Base-by-base conservation (phyloP, 2,113 vertebrate species). In the Sardina pilchardus region DNA sequence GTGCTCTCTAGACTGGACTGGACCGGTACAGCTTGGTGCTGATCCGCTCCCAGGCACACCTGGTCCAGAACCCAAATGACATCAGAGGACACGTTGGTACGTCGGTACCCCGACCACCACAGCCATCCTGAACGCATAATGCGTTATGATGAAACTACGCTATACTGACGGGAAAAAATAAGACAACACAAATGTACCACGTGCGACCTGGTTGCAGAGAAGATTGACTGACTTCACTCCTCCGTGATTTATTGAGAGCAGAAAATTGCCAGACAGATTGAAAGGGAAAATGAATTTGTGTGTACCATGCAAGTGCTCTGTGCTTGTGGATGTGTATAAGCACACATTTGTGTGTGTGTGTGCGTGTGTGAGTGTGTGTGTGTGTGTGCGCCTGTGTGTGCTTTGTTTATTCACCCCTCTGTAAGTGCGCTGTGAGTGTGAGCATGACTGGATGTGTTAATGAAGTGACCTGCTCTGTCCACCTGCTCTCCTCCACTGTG, bases 381-480 rank as follows among this genome's bases (percentile, higher is more conserved):
- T 78, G 26, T 75, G 67, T 36, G 67, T 75, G 71, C 39, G 26
- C 5, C 10, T 47, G 85, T 67, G 81, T 47, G 80, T 78, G 71
- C 2, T 78, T 78, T 16, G 53, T 82, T 53, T 82, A 78, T 78
- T 78, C 71, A 78, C 16, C 71, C 71, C 30, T 78, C 30, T 6
- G 14, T 36, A 36, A 78, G 71, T 78, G 71, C 21, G 34, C 30
- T 78, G 71, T 36, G 71, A 78, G 84, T 84, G 88, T 75, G 86
- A 85, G 91, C 87, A 86, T 88, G 88, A 87, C 90, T 83, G 89
- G 90, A 91, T 93, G 89, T 89, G 90, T 89, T 93, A 94, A 94
- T 94, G 93, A 94, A 91, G 85, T 94, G 95, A 94, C 93, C 94
- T 94, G 90, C 90, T 92, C 92, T 91, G 90, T 92, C 91, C 93